phyloP scores from a whole-genome alignment of 2,888 invertebrate genomes.

The Allophyes oxyacanthae region DNA sequence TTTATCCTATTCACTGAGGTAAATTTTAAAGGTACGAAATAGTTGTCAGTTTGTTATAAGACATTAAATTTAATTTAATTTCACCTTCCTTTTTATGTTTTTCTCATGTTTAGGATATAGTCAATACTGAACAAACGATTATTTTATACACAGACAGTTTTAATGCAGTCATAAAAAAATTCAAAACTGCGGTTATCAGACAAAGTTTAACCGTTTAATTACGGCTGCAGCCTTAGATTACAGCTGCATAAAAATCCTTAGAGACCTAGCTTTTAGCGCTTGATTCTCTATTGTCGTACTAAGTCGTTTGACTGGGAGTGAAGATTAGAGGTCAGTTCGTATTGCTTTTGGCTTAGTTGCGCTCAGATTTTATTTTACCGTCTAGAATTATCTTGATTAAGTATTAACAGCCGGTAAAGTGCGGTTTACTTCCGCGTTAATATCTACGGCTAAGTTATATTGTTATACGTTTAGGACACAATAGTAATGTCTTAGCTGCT shows the following conservation, averaged over 20 bases:
- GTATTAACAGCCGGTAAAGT: constrained; percentile 30
- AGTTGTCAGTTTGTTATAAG: no score
- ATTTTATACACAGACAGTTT: no score
- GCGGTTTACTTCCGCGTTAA: constrained; percentile 12
- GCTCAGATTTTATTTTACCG: constrained; percentile 45
- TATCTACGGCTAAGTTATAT: background rate
- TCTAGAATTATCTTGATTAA: constrained; percentile 34
- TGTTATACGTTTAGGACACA: background rate
- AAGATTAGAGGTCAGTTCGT: constrained; percentile 35
- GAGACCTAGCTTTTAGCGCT: constrained; percentile 18
- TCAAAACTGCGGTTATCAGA: no score
- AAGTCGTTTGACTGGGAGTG: constrained; percentile 28
- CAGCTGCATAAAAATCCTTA: constrained; percentile 37
- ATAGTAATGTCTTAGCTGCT: no score
- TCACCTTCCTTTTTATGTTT: no score
- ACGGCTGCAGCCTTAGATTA: constrained; percentile 17
- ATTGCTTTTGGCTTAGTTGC: constrained; percentile 35
- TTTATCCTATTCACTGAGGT: no score
- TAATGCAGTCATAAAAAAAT: no score
- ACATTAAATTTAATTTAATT: no score
- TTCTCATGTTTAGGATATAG: no score
- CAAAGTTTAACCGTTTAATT: background rate
- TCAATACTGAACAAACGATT: no score
- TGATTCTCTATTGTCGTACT: constrained; percentile 28
- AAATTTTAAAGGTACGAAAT: no score